These are phyloP conservation scores for Chrysaora quinquecirrha DNA, from an alignment of 30 jellyfish, hydroid and myxozoan genomes.

Conservation along the genomic window DNA sequence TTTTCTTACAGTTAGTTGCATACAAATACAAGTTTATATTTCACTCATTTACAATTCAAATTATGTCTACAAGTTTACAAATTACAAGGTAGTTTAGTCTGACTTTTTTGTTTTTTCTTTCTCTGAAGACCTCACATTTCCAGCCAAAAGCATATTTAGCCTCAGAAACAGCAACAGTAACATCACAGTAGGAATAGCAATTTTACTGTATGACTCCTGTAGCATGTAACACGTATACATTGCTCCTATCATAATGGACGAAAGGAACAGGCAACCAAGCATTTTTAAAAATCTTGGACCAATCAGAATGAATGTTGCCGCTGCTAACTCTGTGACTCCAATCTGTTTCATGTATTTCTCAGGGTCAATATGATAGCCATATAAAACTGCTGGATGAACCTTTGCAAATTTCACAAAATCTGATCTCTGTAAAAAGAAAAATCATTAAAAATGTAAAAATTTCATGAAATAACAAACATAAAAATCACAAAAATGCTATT, in stretches of 20 bases:
- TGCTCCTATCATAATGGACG: slow-evolving; percentile 91
- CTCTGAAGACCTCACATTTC: not conserved
- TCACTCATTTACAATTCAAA: too few species aligned
- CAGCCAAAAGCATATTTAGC: slow-evolving; percentile 62
- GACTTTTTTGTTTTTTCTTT: not conserved
- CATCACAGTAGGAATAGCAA: slow-evolving; percentile 46
- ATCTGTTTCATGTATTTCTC: slow-evolving; percentile 79
- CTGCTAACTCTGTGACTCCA: slow-evolving; percentile 81
- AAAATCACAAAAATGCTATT: too few species aligned
- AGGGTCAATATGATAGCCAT: slow-evolving; percentile 86
- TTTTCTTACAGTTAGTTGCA: too few species aligned
- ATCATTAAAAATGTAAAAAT: too few species aligned
- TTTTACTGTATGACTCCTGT: slow-evolving; percentile 38
- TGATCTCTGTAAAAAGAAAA: slow-evolving; percentile 45
- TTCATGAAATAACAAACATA: too few species aligned
- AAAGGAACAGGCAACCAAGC: slow-evolving; percentile 69
- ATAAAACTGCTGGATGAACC: slow-evolving; percentile 85
- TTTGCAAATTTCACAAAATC: slow-evolving; percentile 77
- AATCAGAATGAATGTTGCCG: slow-evolving; percentile 67
- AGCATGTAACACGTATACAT: slow-evolving; percentile 63
- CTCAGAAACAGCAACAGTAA: slow-evolving; percentile 64
- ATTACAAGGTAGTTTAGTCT: too few species aligned
- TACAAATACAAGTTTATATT: too few species aligned
- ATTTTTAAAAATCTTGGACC: slow-evolving; percentile 79
- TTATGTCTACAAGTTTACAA: too few species aligned